Evolutionary conservation across 2,797 vertebrate species (phyloP), one percentile per base, ranked within the genome.

Genomic region (Pelodytes ibericus): DNA sequence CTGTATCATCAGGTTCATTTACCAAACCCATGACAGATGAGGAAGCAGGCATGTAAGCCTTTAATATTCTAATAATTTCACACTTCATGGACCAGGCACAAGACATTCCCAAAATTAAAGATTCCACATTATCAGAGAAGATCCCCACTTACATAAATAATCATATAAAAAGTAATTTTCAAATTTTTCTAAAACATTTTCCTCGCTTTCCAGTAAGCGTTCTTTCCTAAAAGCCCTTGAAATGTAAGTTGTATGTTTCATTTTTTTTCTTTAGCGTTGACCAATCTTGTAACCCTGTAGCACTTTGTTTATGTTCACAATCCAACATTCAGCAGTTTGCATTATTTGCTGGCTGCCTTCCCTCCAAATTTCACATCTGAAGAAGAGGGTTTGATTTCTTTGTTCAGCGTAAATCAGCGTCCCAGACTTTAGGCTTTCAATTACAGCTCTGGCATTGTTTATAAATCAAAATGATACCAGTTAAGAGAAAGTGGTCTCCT

Each of bases 401-500:
- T 68, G 47, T 72, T 79, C 76, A 79, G 64, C 41, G 63, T 79
- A 79, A 79, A 79, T 79, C 76, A 79, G 76, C 71, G 56, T 67
- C 44, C 56, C 70, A 67, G 76, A 79, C 70, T 79, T 79, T 79
- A 73, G 76, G 76, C 76, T 79, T 79, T 79, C 76, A 79, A 79
- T 79, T 79, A 79, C 76, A 73, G 70, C 58, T 62, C 71, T 79
- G 76, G 76, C 76, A 79, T 79, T 79, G 76, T 79, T 79, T 79
- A 79, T 79, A 79, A 79, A 79, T 79, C 76, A 79, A 79, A 79
- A 73, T 79, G 76, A 79, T 79, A 79, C 70, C 76, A 73, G 70
- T 79, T 79, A 79, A 79, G 76, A 79, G 76, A 79, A 79, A 79
- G 76, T 73, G 71, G 76, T 79, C 76, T 79, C 76, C 44, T 61